A percentile compares a stretch with the other conserved stretches of the same genome.
phyloP scores from a whole-genome alignment of 1,140 invertebrate species.

The Bombus confusus region DNA sequence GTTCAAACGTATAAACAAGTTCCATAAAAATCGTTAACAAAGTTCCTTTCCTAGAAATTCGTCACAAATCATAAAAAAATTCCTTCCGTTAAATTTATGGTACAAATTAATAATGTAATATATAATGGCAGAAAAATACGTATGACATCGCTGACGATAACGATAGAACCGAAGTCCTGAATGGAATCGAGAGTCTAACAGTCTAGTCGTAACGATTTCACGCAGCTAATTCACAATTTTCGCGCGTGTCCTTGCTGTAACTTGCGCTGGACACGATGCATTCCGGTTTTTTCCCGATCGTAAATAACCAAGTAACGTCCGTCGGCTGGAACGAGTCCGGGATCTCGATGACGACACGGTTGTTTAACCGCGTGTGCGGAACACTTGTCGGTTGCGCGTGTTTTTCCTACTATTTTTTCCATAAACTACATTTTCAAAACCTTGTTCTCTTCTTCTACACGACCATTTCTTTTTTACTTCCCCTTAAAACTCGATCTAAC shows the following conservation, averaged over 20 bases:
- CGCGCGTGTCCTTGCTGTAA: conserved; percentile 32
- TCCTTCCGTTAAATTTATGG: not conserved
- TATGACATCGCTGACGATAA: not conserved
- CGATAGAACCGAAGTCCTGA: too few species aligned
- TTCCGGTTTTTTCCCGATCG: conserved; percentile 32
- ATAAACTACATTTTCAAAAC: not conserved
- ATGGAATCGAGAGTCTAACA: conserved; percentile 1
- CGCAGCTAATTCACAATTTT: not conserved
- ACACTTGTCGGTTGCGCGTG: conserved; percentile 38
- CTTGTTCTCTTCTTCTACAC: too few species aligned
- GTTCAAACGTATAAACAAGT: too few species aligned
- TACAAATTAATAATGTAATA: too few species aligned
- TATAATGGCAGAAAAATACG: not conserved
- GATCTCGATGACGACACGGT: conserved; percentile 57
- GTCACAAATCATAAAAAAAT: not conserved
- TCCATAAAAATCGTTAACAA: too few species aligned
- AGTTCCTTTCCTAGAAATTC: too few species aligned
- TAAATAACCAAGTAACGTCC: conserved; percentile 29
- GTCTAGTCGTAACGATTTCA: conserved; percentile 12
- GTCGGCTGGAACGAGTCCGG: conserved; percentile 57
- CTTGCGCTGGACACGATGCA: not conserved
- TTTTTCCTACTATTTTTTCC: conserved; percentile 2
- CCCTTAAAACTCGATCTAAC: too few species aligned
- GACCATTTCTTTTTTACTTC: not conserved
- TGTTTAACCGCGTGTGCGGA: conserved; percentile 28